A percentile compares a stretch with the other conserved stretches of the same genome.
Conservation (phyloP, 2,113 vertebrate genomes). For the Misgurnus anguillicaudatus region DNA sequence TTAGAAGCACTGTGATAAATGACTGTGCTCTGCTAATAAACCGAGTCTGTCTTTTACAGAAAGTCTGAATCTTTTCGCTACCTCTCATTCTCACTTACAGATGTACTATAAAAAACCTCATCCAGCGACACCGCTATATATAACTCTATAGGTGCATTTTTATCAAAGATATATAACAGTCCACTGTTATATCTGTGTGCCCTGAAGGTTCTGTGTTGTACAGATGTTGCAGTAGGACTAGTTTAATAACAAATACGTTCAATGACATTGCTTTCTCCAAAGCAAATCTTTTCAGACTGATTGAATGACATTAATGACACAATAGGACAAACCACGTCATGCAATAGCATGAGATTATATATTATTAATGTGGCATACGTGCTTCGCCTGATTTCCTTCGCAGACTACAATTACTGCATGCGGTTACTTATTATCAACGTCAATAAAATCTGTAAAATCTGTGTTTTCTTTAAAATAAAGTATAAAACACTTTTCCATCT, state of each 20-base stretch:
- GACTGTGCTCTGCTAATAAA: constrained; percentile 15
- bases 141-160: not conserved
- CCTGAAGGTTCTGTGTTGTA: no score
- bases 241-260: constrained; percentile 25
- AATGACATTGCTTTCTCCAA: constrained; percentile 6
- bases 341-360: not conserved
- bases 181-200: not conserved
- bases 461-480: no score
- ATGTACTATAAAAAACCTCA: not conserved
- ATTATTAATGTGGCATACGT: not conserved
- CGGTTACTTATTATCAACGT: no score
- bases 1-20: constrained; percentile 17
- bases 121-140: not conserved
- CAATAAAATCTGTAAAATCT: no score
- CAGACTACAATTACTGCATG: not conserved
- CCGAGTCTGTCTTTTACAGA: constrained; percentile 18
- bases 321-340: constrained; percentile 6
- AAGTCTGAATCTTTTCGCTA: not conserved
- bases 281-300: constrained; percentile 3
- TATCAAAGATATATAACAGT: not conserved
- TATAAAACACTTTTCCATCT: not conserved
- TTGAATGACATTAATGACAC: not conserved
- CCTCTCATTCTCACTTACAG: not conserved
- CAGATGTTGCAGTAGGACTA: not conserved
- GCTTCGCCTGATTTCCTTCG: not conserved